Conservation (phyloP, 2,113 vertebrate species). For the Notothenia coriiceps region DNA sequence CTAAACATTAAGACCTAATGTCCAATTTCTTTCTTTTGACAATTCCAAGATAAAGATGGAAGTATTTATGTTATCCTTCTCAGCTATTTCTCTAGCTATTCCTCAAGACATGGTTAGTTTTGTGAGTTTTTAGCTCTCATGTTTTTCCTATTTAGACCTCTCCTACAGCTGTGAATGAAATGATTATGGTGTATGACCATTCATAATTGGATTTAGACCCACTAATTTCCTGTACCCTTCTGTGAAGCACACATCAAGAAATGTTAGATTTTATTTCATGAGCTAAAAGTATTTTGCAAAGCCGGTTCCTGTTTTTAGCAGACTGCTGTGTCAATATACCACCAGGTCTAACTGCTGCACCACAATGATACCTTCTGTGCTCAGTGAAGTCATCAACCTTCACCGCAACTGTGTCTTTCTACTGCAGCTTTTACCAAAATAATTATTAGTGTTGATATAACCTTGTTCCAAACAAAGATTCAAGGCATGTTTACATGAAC, state of each 20-base stretch:
- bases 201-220: conserved; percentile 53
- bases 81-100: background rate
- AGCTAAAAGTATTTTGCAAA: conserved; percentile 50
- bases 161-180: conserved; percentile 26
- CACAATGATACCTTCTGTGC: conserved; percentile 70
- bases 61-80: background rate
- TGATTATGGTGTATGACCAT: conserved; percentile 14
- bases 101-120: background rate
- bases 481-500: conserved; percentile 54
- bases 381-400: conserved; percentile 59
- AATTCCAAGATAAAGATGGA: background rate
- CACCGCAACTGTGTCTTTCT: conserved; percentile 44
- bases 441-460: conserved; percentile 72
- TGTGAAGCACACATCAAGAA: conserved; percentile 41
- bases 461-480: conserved; percentile 70
- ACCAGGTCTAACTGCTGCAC: conserved; percentile 48
- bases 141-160: conserved; percentile 6
- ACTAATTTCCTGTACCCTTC: conserved; percentile 41
- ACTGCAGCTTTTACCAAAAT: conserved; percentile 22
- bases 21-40: background rate
- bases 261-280: conserved; percentile 31
- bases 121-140: conserved; percentile 14
- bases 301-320: conserved; percentile 64
- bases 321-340: conserved; percentile 66
- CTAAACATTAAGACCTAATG: background rate